phyloP scores from a whole-genome alignment of 2,888 invertebrate genomes.

The Malthinus seriepunctatus region DNA sequence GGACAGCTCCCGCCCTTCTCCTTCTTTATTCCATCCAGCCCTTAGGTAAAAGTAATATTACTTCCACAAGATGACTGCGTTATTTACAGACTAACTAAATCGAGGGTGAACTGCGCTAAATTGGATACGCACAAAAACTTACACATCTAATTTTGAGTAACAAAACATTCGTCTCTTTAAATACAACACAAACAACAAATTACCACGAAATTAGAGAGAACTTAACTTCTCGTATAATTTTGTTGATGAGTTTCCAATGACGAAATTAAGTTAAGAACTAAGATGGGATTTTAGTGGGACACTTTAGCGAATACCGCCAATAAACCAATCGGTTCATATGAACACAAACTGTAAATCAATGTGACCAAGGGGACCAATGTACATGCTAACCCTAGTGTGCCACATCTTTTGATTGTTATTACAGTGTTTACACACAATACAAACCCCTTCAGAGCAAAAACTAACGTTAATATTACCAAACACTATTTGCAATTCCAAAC shows the following conservation, averaged over 20 bases:
- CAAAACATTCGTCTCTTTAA: constrained; percentile 21
- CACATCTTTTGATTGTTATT: constrained; percentile 18
- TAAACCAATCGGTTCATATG: constrained; percentile 36
- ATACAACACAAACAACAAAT: constrained; percentile 1
- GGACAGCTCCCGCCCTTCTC: constrained; percentile 48
- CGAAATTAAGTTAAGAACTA: constrained; percentile 31
- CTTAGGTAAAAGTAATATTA: constrained; percentile 54
- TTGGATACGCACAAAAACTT: constrained; percentile 42
- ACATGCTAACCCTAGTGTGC: constrained; percentile 17
- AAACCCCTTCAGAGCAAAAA: not conserved
- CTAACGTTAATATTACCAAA: not conserved
- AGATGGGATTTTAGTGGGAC: constrained; percentile 17
- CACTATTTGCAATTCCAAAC: not conserved
- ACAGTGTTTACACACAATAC: constrained; percentile 20
- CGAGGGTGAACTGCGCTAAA: constrained; percentile 53
- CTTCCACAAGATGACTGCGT: constrained; percentile 55
- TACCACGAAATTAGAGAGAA: constrained; percentile 1
- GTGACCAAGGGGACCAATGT: constrained; percentile 35
- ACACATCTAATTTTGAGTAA: constrained; percentile 29
- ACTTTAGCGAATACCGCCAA: constrained; percentile 17
- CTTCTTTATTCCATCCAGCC: constrained; percentile 49
- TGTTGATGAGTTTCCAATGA: constrained; percentile 34
- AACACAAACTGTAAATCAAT: constrained; percentile 41
- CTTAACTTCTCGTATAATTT: constrained; percentile 38
- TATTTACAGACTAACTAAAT: constrained; percentile 54